Conservation (phyloP, 2,113 vertebrate genomes). For the Onychostoma macrolepis region DNA sequence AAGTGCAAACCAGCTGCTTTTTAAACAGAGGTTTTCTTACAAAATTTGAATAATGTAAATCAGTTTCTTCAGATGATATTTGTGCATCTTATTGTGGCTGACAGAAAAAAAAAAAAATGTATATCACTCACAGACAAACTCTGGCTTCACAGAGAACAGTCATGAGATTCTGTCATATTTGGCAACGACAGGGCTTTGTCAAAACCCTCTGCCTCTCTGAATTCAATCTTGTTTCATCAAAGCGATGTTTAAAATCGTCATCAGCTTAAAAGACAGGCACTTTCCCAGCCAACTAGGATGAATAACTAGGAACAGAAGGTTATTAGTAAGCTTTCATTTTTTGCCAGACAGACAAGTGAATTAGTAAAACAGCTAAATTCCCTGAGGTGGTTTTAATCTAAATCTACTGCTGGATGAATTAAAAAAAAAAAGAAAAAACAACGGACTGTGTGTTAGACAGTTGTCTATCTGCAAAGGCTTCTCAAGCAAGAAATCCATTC, state of each 20-base stretch:
- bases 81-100: neutral
- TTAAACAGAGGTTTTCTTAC: neutral
- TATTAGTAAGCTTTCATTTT: slow-evolving; percentile 48
- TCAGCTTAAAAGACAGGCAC: slow-evolving; percentile 16
- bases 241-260: slow-evolving; percentile 21
- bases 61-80: neutral
- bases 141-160: neutral
- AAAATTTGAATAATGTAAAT: neutral
- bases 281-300: neutral
- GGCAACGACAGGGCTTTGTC: neutral
- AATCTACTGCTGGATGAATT: slow-evolving; percentile 41
- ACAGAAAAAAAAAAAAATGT: neutral
- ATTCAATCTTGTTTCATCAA: slow-evolving; percentile 29
- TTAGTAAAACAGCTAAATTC: slow-evolving; percentile 61
- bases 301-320: slow-evolving; percentile 18
- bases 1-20: neutral
- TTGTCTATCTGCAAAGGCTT: neutral
- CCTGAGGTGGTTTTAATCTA: slow-evolving; percentile 57
- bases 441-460: neutral
- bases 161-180: neutral
- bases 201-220: neutral
- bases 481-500: slow-evolving; percentile 8
- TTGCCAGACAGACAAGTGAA: slow-evolving; percentile 47
- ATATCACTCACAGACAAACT: neutral
- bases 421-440: neutral